Base-by-base conservation (phyloP, 1,140 invertebrate genomes). In the Drosophila kohkoa region DNA sequence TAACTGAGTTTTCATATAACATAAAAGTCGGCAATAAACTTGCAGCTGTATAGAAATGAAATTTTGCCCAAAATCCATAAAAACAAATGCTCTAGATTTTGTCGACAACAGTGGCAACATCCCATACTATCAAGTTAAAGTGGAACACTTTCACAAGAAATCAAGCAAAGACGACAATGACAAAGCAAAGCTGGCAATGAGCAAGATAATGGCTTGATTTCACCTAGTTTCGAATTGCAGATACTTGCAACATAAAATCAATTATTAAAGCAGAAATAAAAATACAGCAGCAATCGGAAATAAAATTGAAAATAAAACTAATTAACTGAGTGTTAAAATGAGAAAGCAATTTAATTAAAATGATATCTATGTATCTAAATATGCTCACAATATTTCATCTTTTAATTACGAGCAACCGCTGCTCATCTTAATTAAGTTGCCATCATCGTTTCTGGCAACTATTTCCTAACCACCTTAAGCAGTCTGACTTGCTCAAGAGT, bases 151-250 rank as follows among this genome's bases (percentile, higher is more conserved):
- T 45, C 5, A 13, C 25, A 32, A 28, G 48, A 65, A 49, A 62
- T 67, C 46, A 35, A 60, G 32, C 63, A 49, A 43, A 41, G 63
- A 77, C 45, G 54, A 70, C 77, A 77, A 85, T 81, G 81, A 64
- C 41, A 59, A 71, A 55, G 70, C 67, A 63, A 70, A 58, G 60
- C 25, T 59, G 28, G 41, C 41, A 46, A 66, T 65, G 48, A 64
- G 58, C 66, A 58, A 69, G 69, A 82, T 71, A 87, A 88, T 88
- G 77, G 80, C 63, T 82, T 83, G 83, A 88, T 88, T 88, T 88
- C 80, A 82, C 77, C 80, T 88, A 88, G 66, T 87, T 88, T 80
- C 65, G 57, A 38, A 72, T 73, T 79, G 49, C 51, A 67, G 46
- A 51, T 52, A 58, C 49, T 57, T 35, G 32, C 7, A 32, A 8